Conservation (phyloP, 2,797 vertebrate genomes). For the Uromys caudimaculatus region DNA sequence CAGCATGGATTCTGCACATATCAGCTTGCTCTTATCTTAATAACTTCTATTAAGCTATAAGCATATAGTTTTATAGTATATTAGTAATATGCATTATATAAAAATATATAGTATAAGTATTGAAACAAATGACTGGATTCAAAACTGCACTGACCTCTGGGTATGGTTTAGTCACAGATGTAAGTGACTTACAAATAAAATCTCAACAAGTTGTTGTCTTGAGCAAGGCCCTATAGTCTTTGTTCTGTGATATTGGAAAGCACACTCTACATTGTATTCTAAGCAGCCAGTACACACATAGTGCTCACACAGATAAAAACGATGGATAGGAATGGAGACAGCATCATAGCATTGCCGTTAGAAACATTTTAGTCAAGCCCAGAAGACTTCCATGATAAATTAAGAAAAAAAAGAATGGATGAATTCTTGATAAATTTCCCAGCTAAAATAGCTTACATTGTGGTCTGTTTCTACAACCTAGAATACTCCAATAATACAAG, state of each 20-base stretch:
- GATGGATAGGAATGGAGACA: neutral
- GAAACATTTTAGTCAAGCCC: neutral
- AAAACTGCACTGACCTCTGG: neutral
- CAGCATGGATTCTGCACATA: neutral
- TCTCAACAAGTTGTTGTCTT: neutral
- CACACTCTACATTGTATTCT: neutral
- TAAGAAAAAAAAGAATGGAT: neutral
- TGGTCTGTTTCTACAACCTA: neutral
- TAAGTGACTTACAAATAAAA: neutral
- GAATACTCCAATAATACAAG: neutral
- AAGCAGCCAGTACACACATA: neutral
- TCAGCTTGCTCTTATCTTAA: neutral
- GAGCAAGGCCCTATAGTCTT: neutral
- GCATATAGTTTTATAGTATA: neutral
- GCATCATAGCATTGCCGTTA: neutral
- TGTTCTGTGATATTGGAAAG: neutral
- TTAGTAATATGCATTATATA: neutral
- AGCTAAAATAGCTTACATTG: neutral
- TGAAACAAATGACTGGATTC: neutral
- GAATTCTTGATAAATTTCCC: neutral
- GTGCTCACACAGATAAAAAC: neutral
- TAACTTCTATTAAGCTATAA: neutral
- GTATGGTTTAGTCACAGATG: neutral
- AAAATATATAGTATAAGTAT: neutral
- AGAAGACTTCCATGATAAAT: neutral